These are phyloP conservation scores for Priapulus caudatus DNA, from an alignment of 2,888 invertebrate genomes.

Conservation along the genomic window DNA sequence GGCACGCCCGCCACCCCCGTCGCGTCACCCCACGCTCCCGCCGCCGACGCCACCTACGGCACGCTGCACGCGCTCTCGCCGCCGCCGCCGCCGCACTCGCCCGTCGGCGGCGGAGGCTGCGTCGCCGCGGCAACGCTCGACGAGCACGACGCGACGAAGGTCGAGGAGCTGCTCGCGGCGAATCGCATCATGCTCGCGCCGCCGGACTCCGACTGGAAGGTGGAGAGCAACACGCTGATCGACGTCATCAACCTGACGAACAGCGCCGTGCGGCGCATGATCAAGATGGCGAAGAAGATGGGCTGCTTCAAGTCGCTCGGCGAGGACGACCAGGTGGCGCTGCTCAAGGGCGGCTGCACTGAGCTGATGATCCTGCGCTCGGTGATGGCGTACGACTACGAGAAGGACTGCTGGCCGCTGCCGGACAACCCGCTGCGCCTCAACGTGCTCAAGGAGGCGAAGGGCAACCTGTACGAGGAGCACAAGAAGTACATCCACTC, in stretches of 20 bases:
- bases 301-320: constrained; percentile 79
- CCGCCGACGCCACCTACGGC: background rate
- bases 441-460: constrained; percentile 77
- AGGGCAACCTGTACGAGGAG: constrained; percentile 68
- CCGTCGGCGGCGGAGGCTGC: too few relatives aligned
- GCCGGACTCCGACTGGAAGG: constrained; percentile 36
- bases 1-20: too few relatives aligned
- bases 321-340: constrained; percentile 78
- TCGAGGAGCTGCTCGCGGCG: constrained; percentile 70
- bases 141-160: background rate
- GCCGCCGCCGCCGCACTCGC: background rate
- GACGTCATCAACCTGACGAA: constrained; percentile 81
- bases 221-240: constrained; percentile 47
- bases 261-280: constrained; percentile 67
- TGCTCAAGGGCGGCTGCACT: constrained; percentile 83
- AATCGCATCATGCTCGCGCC: constrained; percentile 72
- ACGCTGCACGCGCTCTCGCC: background rate
- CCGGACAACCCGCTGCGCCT: constrained; percentile 58
- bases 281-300: constrained; percentile 49
- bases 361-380: constrained; percentile 92
- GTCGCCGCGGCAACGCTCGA: too few relatives aligned
- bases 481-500: constrained; percentile 61
- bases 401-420: constrained; percentile 72
- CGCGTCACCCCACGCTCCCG: background rate
- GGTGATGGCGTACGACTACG: constrained; percentile 78